phyloP scores from a whole-genome alignment of 2,797 vertebrate species.

The Zenarchopterus dispar region DNA sequence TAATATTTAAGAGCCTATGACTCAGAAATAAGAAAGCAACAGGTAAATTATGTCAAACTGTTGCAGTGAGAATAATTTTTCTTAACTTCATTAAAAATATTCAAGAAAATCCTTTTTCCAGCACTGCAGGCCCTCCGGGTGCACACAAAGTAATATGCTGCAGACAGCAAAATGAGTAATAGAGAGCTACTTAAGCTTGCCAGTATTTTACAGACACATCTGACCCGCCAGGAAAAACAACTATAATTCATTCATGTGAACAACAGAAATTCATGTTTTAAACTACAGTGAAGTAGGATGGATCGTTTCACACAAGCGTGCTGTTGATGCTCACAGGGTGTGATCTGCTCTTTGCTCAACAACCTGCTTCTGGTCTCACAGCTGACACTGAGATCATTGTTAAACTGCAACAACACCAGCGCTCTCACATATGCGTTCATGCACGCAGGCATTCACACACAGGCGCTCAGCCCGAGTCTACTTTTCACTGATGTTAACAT shows the following conservation, averaged over 20 bases:
- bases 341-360: conserved; percentile 4
- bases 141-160: no score
- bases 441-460: conserved; percentile 4
- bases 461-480: conserved; percentile 28
- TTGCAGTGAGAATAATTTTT: no score
- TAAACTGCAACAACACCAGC: conserved; percentile 51
- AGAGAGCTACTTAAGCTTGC: conserved; percentile 22
- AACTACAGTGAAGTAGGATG: conserved; percentile 1
- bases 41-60: no score
- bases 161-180: no score
- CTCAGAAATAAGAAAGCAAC: no score
- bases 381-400: conserved; percentile 63
- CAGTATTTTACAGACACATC: conserved; percentile 6
- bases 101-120: no score
- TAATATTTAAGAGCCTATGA: no score
- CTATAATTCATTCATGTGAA: conserved; percentile 33
- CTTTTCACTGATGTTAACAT: conserved; percentile 49
- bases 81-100: no score
- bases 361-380: conserved; percentile 62
- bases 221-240: conserved; percentile 13
- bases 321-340: conserved; percentile 54
- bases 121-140: no score
- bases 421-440: conserved; percentile 5
- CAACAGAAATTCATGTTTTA: conserved; percentile 36
- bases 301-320: conserved; percentile 8